Conservation (phyloP, 2,113 vertebrate genomes). For the Ahaetulla prasina region DNA sequence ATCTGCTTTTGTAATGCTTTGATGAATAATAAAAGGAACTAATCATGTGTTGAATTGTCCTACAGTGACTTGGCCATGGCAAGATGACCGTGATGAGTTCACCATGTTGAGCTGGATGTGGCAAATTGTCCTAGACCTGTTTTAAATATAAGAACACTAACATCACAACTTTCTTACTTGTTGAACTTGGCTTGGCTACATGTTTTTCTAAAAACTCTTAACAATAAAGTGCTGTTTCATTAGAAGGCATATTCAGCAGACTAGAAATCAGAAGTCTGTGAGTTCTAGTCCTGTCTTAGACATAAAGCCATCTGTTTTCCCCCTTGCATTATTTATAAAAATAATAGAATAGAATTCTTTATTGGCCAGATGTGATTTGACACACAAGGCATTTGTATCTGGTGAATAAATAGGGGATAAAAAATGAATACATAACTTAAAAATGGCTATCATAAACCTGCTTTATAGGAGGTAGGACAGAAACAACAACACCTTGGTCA, state of each 20-base stretch:
- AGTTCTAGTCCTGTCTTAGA: not conserved
- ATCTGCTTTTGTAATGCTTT: too few species aligned
- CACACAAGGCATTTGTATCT: not conserved
- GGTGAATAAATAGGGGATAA: not conserved
- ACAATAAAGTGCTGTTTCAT: not conserved
- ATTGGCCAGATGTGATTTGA: not conserved
- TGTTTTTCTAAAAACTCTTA: not conserved
- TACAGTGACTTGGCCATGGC: not conserved
- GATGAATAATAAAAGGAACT: not conserved
- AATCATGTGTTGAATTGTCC: not conserved
- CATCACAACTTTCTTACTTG: not conserved
- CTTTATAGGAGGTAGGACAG: not conserved
- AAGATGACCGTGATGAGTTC: too few species aligned
- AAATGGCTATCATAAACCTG: not conserved
- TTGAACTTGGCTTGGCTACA: not conserved
- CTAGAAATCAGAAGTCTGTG: not conserved
- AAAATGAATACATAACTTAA: not conserved
- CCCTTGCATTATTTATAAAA: not conserved
- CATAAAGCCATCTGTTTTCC: not conserved
- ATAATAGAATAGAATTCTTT: not conserved
- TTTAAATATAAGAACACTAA: not conserved
- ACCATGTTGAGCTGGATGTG: not conserved
- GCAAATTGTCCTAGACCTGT: not conserved
- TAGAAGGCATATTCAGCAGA: not conserved
- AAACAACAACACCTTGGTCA: not conserved